Conservation (phyloP, 2,113 vertebrate species). For the Balaeniceps rex region DNA sequence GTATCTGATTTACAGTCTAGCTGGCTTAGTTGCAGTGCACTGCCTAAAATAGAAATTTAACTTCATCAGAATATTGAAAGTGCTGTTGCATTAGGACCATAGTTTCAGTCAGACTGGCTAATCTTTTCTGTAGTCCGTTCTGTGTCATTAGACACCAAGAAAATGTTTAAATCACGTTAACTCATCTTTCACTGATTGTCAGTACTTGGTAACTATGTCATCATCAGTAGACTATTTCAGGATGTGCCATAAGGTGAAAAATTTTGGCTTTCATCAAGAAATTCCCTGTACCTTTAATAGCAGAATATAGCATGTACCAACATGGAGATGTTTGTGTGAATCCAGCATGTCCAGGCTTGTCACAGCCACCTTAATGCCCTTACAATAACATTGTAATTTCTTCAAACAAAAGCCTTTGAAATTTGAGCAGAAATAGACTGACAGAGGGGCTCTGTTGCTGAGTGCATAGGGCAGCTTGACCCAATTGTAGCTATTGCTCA, state of each 20-base stretch:
- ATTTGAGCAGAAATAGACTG: neutral
- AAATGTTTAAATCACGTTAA: neutral
- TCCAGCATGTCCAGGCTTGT: neutral
- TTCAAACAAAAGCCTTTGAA: constrained; percentile 23
- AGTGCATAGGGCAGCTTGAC: neutral
- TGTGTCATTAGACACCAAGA: neutral
- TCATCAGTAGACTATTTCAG: neutral
- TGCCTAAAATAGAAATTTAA: neutral
- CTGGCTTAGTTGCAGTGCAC: neutral
- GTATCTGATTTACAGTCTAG: neutral
- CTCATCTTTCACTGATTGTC: neutral
- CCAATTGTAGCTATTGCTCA: neutral
- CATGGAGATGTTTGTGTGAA: neutral
- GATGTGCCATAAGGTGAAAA: neutral
- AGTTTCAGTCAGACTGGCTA: neutral
- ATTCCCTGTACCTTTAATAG: neutral
- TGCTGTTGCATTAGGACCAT: neutral
- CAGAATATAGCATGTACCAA: neutral
- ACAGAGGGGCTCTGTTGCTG: neutral
- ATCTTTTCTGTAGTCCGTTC: neutral
- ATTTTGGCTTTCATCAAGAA: neutral
- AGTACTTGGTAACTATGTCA: neutral
- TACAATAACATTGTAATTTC: neutral
- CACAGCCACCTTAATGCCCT: neutral
- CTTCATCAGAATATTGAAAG: neutral